Conservation (phyloP, 2,113 vertebrate species). For the Sigmodon hispidus region DNA sequence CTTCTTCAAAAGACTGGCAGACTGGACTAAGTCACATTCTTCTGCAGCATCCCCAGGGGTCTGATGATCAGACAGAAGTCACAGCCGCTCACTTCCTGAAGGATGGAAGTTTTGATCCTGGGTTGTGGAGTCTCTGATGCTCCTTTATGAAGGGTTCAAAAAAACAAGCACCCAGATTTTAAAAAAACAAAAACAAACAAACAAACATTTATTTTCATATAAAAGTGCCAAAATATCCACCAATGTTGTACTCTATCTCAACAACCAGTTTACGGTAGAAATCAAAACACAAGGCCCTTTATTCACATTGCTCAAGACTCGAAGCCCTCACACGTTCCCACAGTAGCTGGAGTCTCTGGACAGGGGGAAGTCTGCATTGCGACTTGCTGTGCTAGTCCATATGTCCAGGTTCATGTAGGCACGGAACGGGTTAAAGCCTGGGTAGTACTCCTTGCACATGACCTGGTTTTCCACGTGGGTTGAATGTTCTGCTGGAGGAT, state of each 20-base stretch:
- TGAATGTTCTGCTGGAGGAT: constrained; percentile 88
- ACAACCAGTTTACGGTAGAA: constrained; percentile 88
- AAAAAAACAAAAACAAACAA: constrained; percentile 75
- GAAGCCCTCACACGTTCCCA: constrained; percentile 91
- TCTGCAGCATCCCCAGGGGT: background rate
- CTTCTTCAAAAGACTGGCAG: background rate
- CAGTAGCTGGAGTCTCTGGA: constrained; percentile 97
- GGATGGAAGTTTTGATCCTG: background rate
- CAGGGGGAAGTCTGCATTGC: constrained; percentile 94
- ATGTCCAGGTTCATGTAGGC: constrained; percentile 99
- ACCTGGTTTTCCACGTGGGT: constrained; percentile 90
- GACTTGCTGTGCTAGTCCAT: constrained; percentile 95
- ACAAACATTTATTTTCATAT: constrained; percentile 89
- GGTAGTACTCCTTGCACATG: constrained; percentile 92
- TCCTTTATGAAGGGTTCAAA: constrained; percentile 63
- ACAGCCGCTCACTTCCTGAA: background rate
- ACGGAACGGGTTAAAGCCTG: constrained; percentile 96
- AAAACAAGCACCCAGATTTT: constrained; percentile 81
- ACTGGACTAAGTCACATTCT: background rate
- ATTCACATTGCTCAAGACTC: constrained; percentile 90
- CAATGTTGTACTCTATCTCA: constrained; percentile 87
- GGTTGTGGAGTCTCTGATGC: background rate
- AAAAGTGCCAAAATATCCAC: constrained; percentile 93
- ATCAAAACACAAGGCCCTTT: constrained; percentile 89
- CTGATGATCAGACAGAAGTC: background rate